Evolutionary conservation across 2,113 vertebrate species (phyloP).

Genomic region (Castor canadensis): DNA sequence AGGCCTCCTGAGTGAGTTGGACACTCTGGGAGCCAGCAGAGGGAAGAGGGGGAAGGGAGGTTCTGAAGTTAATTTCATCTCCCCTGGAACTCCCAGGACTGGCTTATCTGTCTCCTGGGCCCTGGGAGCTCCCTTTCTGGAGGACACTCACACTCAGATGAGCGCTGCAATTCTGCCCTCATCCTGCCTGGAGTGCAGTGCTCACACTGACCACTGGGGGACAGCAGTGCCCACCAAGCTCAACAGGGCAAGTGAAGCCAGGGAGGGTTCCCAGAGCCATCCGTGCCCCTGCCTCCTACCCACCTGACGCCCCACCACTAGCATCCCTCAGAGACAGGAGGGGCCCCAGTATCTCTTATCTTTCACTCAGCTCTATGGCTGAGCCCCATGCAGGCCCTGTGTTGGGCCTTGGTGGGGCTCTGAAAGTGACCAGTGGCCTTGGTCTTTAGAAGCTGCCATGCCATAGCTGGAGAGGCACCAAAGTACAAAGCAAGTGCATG

Average conservation of each 20-base stretch:
- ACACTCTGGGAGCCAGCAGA: too few species aligned
- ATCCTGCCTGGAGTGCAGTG: too few species aligned
- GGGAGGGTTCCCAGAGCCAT: not conserved
- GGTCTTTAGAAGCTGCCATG: not conserved
- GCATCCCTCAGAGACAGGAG: not conserved
- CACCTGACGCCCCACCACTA: not conserved
- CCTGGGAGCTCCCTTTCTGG: not conserved
- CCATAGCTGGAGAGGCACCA: not conserved
- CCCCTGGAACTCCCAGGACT: not conserved
- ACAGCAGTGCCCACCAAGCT: not conserved
- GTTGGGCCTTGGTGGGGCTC: not conserved
- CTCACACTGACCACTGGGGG: conserved; percentile 41
- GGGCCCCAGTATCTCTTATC: not conserved
- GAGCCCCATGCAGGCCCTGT: too few species aligned
- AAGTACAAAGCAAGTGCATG: not conserved
- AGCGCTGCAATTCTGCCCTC: too few species aligned
- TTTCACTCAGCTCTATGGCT: not conserved
- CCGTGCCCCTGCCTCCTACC: not conserved
- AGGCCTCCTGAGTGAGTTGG: too few species aligned
- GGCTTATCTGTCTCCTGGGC: not conserved
- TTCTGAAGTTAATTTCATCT: too few species aligned
- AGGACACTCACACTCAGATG: too few species aligned
- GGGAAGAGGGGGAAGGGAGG: not conserved
- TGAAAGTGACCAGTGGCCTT: not conserved
- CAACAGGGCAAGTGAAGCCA: not conserved